Evolutionary conservation across 2,888 invertebrate species (phyloP).

Genomic region (Torymus tubicola): DNA sequence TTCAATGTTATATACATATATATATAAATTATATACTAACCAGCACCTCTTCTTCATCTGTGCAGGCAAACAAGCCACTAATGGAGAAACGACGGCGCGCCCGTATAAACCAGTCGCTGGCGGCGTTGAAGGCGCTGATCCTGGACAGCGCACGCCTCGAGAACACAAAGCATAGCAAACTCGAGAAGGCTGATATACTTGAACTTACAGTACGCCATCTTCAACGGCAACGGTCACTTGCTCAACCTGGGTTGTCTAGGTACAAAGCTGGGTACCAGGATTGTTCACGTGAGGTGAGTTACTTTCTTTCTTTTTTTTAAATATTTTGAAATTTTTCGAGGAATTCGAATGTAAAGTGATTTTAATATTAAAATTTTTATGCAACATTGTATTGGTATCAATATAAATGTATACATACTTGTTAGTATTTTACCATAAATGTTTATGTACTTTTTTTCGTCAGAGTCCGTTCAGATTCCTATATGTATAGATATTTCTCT

Average conservation of each 20-base stretch:
- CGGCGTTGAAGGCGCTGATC: constrained; percentile 84
- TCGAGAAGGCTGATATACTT: constrained; percentile 91
- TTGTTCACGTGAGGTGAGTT: constrained; percentile 81
- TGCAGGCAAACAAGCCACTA: constrained; percentile 85
- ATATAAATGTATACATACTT: too few relatives aligned
- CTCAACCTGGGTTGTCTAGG: constrained; percentile 81
- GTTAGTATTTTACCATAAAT: too few relatives aligned
- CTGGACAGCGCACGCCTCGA: constrained; percentile 83
- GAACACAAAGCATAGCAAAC: constrained; percentile 87
- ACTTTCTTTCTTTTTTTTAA: constrained; percentile 23
- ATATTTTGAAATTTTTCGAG: neutral
- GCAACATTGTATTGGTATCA: too few relatives aligned
- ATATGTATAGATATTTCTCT: too few relatives aligned
- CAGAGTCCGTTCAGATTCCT: too few relatives aligned
- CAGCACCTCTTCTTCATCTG: neutral
- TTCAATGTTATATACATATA: too few relatives aligned
- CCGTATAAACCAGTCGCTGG: constrained; percentile 85
- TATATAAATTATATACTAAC: too few relatives aligned
- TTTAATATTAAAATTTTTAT: too few relatives aligned
- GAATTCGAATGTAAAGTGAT: too few relatives aligned
- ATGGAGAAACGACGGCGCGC: constrained; percentile 87
- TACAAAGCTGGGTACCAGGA: constrained; percentile 83
- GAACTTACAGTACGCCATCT: constrained; percentile 90
- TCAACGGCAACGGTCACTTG: constrained; percentile 84
- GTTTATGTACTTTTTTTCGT: too few relatives aligned